Conservation (phyloP, 2,888 invertebrate species). For the Tachina lurida region DNA sequence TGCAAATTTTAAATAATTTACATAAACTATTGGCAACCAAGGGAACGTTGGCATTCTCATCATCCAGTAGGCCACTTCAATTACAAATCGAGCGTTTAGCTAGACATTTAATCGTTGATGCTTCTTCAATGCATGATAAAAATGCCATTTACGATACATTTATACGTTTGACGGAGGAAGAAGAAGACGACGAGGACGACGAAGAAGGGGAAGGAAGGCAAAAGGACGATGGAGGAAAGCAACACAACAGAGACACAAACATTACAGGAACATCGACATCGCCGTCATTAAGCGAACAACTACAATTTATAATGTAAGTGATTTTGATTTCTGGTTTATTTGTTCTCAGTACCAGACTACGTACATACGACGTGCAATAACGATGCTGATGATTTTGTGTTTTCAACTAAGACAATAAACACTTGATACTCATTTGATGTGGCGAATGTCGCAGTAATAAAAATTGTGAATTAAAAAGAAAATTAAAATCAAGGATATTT, state of each 20-base stretch:
- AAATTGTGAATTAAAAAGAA: neutral
- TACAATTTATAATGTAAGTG: slow-evolving; percentile 74
- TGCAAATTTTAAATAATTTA: slow-evolving; percentile 76
- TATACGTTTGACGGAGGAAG: slow-evolving; percentile 68
- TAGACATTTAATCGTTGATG: slow-evolving; percentile 71
- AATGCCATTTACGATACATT: slow-evolving; percentile 75
- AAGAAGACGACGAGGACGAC: slow-evolving; percentile 59
- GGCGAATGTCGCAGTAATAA: neutral
- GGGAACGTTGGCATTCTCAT: slow-evolving; percentile 28
- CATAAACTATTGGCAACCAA: slow-evolving; percentile 72
- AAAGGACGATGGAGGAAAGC: slow-evolving; percentile 67
- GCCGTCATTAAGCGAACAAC: slow-evolving; percentile 64
- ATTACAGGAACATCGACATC: slow-evolving; percentile 49
- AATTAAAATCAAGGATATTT: neutral
- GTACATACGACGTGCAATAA: slow-evolving; percentile 1
- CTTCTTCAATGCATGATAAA: slow-evolving; percentile 73
- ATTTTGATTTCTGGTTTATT: slow-evolving; percentile 61
- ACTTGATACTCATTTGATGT: slow-evolving; percentile 24
- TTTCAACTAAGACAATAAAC: slow-evolving; percentile 33
- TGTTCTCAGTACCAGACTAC: slow-evolving; percentile 12
- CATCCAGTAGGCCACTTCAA: slow-evolving; percentile 74
- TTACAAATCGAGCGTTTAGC: slow-evolving; percentile 78
- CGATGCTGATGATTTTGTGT: slow-evolving; percentile 41
- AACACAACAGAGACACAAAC: slow-evolving; percentile 24
- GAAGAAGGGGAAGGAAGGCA: slow-evolving; percentile 66